Base-by-base conservation (phyloP, 1,140 invertebrate genomes). In the Solenopsis fugax region DNA sequence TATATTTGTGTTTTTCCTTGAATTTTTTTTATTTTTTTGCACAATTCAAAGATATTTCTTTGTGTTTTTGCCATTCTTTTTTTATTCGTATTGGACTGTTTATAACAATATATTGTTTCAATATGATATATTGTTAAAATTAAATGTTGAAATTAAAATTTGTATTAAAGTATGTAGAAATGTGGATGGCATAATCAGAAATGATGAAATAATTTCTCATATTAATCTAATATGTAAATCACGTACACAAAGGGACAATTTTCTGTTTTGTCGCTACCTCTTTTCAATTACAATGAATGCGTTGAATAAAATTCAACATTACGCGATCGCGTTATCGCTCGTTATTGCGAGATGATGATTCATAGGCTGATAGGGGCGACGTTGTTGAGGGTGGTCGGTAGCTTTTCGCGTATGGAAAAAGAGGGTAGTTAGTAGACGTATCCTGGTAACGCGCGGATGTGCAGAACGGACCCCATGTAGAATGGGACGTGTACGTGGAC, bases 381-480 rank as follows among this genome's bases (percentile, higher is more conserved):
- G 56, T 60, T 56, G 16, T n/a, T 18, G 80, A 75, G 69, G 85
- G 54, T 84, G 86, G 62, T 37, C 10, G 75, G 76, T 85, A 34
- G 58, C 73, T 86, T 69, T 69, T 81, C 34, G 34, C 65, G 69
- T 78, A 56, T 16, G 45, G 58, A 62, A 58, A 88, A 89, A 80
- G 87, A 88, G 91, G 91, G 91, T 92, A 86, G 91, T 91, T 92
- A 91, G 92, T 77, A 58, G 89, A 82, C 64, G 86, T 90, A 82
- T 85, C 54, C 78, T 50, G 78, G 80, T 88, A 88, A 87, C 81
- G 73, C 76, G 48, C 13, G 78, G 41, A 75, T 34, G 29, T 29
- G 78, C 67, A 29, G 75, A 86, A 86, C 24, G 48, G 54, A 48
- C 48, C 6, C 48, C 41, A 4, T 21, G 50, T 24, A 54, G 50